Percentiles rank a stretch among this genome's conserved stretches.
These are phyloP conservation scores for Thymelicus sylvestris DNA, from an alignment of 2,888 invertebrate genomes.

Conservation along the genomic window DNA sequence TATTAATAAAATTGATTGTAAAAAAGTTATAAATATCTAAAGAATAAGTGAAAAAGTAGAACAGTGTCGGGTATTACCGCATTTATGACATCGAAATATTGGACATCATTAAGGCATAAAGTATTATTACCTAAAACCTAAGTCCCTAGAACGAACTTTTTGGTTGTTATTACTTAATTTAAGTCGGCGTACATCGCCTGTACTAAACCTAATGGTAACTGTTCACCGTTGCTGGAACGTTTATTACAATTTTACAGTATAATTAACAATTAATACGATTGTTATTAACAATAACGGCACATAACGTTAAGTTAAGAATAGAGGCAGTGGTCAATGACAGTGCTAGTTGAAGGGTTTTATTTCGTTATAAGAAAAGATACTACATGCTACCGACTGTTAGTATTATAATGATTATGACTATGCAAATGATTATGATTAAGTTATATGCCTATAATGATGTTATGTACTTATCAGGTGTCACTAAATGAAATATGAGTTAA, in stretches of 20 bases:
- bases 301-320: slow-evolving; percentile 58
- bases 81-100: slow-evolving; percentile 45
- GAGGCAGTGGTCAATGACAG: slow-evolving; percentile 74
- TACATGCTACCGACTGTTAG: slow-evolving; percentile 41
- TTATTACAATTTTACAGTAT: slow-evolving; percentile 71
- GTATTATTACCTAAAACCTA: slow-evolving; percentile 72
- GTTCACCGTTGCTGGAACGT: slow-evolving; percentile 84
- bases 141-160: slow-evolving; percentile 84
- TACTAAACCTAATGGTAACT: slow-evolving; percentile 79
- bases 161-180: slow-evolving; percentile 81
- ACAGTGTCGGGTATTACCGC: slow-evolving; percentile 32
- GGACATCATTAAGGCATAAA: slow-evolving; percentile 59
- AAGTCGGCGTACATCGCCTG: slow-evolving; percentile 66
- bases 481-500: slow-evolving; percentile 20
- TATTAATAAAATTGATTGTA: slow-evolving; percentile 32
- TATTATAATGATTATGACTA: slow-evolving; percentile 44
- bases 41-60: slow-evolving; percentile 35
- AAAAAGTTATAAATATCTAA: slow-evolving; percentile 35
- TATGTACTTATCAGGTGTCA: slow-evolving; percentile 45
- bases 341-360: slow-evolving; percentile 57
- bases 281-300: slow-evolving; percentile 70
- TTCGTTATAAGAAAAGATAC: slow-evolving; percentile 48
- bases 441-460: slow-evolving; percentile 40
- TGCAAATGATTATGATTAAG: slow-evolving; percentile 40
- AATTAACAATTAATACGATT: slow-evolving; percentile 74